A percentile compares a stretch with the other conserved stretches of the same genome.
These are phyloP conservation scores for Ramphastos sulfuratus DNA, from an alignment of 2,113 vertebrate species.

Conservation along the genomic window DNA sequence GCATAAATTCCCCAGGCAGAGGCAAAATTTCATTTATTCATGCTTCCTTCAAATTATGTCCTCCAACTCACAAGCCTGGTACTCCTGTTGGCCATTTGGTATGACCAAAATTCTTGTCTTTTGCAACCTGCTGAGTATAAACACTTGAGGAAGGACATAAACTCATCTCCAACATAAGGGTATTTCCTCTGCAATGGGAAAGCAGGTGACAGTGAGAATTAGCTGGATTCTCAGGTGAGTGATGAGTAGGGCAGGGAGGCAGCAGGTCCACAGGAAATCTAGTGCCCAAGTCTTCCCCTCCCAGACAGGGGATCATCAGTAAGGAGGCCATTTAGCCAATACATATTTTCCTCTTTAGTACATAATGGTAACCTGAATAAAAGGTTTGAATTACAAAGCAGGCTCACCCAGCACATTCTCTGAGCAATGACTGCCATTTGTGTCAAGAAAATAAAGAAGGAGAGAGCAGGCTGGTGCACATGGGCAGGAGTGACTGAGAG, in stretches of 20 bases:
- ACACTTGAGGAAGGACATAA: not conserved
- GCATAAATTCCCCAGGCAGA: not conserved
- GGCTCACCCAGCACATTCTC: slow-evolving; percentile 70
- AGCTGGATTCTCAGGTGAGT: not conserved
- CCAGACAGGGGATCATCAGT: slow-evolving; percentile 36
- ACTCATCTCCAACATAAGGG: not conserved
- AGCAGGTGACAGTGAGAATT: not conserved
- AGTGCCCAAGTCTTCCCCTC: not conserved
- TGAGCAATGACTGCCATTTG: slow-evolving; percentile 80
- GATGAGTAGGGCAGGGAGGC: not conserved
- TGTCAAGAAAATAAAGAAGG: slow-evolving; percentile 81
- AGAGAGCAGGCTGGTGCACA: slow-evolving; percentile 11
- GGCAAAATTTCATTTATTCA: not conserved
- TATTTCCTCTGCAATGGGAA: not conserved
- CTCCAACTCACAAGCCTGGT: not conserved
- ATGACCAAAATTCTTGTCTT: not conserved
- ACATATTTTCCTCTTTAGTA: slow-evolving; percentile 77
- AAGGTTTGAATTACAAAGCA: slow-evolving; percentile 81
- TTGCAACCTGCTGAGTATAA: not conserved
- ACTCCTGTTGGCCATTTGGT: not conserved
- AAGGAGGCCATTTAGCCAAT: slow-evolving; percentile 69
- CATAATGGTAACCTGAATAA: slow-evolving; percentile 77
- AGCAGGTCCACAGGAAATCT: not conserved
- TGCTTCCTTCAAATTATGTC: not conserved
- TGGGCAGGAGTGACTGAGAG: slow-evolving; percentile 33